These are phyloP conservation scores for Glaucopsyche alexis DNA, from an alignment of 2,888 invertebrate genomes.

Conservation along the genomic window DNA sequence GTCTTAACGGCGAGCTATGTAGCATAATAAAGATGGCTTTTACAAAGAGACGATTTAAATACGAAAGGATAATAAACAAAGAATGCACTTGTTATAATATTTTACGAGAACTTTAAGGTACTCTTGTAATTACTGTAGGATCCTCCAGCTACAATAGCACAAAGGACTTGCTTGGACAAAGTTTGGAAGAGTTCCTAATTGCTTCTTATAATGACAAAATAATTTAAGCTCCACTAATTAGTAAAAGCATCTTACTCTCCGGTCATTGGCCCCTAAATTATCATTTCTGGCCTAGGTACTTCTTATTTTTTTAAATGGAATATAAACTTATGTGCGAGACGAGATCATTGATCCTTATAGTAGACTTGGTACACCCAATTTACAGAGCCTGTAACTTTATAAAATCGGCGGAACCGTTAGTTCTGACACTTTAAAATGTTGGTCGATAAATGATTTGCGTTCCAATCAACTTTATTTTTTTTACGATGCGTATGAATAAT, in stretches of 20 bases:
- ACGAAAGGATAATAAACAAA: constrained; percentile 10
- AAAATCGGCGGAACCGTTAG: too few relatives aligned
- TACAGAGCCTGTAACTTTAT: too few relatives aligned
- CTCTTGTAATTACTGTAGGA: not conserved
- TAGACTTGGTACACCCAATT: too few relatives aligned
- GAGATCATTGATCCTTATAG: too few relatives aligned
- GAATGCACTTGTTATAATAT: constrained; percentile 16
- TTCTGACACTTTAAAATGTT: too few relatives aligned
- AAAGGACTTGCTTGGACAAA: not conserved
- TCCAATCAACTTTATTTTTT: too few relatives aligned
- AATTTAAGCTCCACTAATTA: constrained; percentile 19
- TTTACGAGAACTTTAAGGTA: constrained; percentile 11
- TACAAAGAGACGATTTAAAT: constrained; percentile 13
- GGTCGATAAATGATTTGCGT: too few relatives aligned
- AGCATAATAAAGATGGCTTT: not conserved
- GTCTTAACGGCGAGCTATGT: not conserved
- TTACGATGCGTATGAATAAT: too few relatives aligned
- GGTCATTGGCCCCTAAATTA: constrained; percentile 4
- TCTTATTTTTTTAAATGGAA: not conserved
- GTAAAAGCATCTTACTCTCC: not conserved
- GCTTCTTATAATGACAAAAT: constrained; percentile 1
- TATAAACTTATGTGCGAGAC: not conserved
- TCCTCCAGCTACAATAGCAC: not conserved
- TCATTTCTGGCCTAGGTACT: constrained; percentile 11
- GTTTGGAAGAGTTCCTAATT: constrained; percentile 9